Conservation (phyloP, 2,113 vertebrate genomes). For the Cairina moschata region DNA sequence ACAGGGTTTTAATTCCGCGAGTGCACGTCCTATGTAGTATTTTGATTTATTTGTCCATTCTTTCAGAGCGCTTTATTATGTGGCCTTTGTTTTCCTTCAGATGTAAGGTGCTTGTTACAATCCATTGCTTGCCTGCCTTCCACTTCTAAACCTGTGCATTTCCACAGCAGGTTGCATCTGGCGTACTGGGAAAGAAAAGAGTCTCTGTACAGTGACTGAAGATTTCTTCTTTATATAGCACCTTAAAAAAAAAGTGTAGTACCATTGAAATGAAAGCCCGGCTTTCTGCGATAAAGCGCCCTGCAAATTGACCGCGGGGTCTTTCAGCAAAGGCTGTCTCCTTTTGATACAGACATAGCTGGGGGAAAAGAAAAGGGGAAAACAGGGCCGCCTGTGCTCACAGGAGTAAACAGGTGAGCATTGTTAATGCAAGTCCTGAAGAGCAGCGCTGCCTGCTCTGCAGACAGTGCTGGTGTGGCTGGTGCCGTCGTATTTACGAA, state of each 20-base stretch:
- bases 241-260: neutral
- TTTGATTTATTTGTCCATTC: neutral
- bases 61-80: neutral
- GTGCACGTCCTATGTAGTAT: neutral
- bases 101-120: neutral
- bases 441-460: neutral
- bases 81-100: neutral
- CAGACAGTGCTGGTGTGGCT: neutral
- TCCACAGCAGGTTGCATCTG: neutral
- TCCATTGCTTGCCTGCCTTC: neutral
- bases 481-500: neutral
- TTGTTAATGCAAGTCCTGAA: neutral
- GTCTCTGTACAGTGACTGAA: neutral
- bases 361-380: neutral
- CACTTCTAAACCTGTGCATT: neutral
- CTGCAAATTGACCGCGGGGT: conserved; percentile 7
- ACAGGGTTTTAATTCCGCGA: neutral
- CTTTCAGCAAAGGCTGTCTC: neutral
- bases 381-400: neutral
- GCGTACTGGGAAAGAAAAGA: neutral
- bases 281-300: neutral
- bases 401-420: neutral
- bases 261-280: neutral
- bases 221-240: neutral
- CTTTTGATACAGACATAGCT: neutral